Conservation (phyloP, 2,113 vertebrate species). For the Centropus unirufus region DNA sequence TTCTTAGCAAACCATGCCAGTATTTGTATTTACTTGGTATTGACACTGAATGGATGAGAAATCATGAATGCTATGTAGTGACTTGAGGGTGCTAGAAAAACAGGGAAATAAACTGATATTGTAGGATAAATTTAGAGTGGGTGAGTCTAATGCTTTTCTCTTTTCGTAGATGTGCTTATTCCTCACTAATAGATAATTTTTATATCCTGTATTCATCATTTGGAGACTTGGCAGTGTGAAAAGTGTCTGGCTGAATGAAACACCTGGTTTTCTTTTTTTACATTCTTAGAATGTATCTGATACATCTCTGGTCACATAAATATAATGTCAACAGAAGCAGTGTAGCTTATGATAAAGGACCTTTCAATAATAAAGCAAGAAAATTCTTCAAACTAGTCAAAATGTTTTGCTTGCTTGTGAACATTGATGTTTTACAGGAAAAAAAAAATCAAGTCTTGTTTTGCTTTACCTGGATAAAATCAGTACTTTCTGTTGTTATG, state of each 20-base stretch:
- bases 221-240: background rate
- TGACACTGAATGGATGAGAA: background rate
- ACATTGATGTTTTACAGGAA: background rate
- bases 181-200: background rate
- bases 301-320: background rate
- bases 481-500: background rate
- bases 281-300: background rate
- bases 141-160: background rate
- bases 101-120: rapidly evolving
- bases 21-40: background rate
- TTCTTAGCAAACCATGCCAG: background rate
- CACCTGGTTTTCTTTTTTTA: conserved; percentile 8
- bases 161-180: background rate
- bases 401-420: background rate
- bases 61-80: background rate
- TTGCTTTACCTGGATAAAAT: background rate
- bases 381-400: background rate
- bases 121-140: background rate
- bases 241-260: background rate
- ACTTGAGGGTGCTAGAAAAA: background rate
- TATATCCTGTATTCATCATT: background rate
- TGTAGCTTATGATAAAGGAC: background rate
- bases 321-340: background rate
- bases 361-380: background rate
- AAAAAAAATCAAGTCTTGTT: background rate